Percentiles rank a stretch among this genome's conserved stretches.
Evolutionary conservation across 2,797 vertebrate genomes (phyloP).

Genomic region (Phrynocephalus forsythii): DNA sequence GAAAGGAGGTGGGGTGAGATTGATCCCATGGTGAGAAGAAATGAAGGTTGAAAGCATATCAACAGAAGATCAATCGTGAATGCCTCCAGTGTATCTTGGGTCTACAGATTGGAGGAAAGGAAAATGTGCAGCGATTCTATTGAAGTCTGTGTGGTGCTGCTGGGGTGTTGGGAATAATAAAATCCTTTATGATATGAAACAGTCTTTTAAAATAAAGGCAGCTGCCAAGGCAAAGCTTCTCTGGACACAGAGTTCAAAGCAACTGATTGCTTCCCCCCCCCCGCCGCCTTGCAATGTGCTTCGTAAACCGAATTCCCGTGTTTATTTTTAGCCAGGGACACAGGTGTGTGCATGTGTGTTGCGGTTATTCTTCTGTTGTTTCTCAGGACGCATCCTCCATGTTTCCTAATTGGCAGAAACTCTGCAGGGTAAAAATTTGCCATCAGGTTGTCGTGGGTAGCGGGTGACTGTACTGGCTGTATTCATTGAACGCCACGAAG

Average conservation of each 20-base stretch:
- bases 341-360: not conserved
- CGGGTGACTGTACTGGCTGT: not conserved
- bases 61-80: not conserved
- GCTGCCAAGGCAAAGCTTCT: not conserved
- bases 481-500: not conserved
- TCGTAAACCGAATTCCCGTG: not conserved
- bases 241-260: not conserved
- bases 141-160: not conserved
- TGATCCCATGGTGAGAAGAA: not conserved
- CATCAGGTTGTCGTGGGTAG: not conserved
- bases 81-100: not conserved
- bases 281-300: not conserved
- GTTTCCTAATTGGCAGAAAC: not conserved
- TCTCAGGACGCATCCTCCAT: not conserved
- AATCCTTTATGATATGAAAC: not conserved
- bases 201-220: conserved; percentile 1
- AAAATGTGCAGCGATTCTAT: not conserved
- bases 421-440: not conserved
- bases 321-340: not conserved
- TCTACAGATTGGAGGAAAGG: not conserved
- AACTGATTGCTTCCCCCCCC: not conserved
- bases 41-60: not conserved
- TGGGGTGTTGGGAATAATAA: not conserved
- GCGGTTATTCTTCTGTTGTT: not conserved
- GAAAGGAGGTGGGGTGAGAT: not conserved